Evolutionary conservation across 2,797 vertebrate species (phyloP).

Genomic region (Melopsittacus undulatus): DNA sequence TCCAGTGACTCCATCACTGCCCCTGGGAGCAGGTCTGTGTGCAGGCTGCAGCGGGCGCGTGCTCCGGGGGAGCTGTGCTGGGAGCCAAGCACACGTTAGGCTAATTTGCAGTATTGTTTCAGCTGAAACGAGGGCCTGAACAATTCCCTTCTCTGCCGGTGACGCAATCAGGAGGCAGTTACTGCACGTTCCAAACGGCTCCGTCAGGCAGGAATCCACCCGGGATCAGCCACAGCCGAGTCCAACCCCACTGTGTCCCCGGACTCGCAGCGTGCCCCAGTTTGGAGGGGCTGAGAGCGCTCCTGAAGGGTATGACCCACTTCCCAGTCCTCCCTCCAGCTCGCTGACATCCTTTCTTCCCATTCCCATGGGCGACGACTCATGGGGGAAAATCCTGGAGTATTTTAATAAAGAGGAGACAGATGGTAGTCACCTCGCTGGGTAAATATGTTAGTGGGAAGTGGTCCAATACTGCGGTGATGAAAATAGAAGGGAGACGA

Average conservation of each 20-base stretch:
- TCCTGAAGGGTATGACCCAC: conserved; percentile 58
- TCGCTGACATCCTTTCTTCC: conserved; percentile 48
- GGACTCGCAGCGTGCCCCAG: background rate
- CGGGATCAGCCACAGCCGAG: background rate
- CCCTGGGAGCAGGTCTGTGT: background rate
- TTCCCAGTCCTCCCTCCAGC: conserved; percentile 43
- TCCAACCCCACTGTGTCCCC: background rate
- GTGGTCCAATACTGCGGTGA: background rate
- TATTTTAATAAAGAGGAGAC: conserved; percentile 59
- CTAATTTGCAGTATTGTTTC: conserved; percentile 68
- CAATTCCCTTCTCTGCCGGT: conserved; percentile 66
- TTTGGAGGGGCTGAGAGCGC: conserved; percentile 31
- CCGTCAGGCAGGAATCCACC: background rate
- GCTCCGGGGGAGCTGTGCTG: background rate
- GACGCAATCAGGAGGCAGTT: conserved; percentile 52
- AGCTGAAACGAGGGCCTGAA: conserved; percentile 57
- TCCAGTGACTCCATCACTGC: background rate
- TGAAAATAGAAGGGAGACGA: background rate
- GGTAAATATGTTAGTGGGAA: background rate
- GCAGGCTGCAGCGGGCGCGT: background rate
- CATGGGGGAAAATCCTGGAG: conserved; percentile 44
- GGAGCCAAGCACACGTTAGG: background rate
- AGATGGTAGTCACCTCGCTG: conserved; percentile 53
- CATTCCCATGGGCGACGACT: conserved; percentile 25
- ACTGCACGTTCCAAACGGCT: background rate